Evolutionary conservation across 2,888 invertebrate species (phyloP), one percentile per base, ranked within the genome.

Genomic region (Eurois occulta): DNA sequence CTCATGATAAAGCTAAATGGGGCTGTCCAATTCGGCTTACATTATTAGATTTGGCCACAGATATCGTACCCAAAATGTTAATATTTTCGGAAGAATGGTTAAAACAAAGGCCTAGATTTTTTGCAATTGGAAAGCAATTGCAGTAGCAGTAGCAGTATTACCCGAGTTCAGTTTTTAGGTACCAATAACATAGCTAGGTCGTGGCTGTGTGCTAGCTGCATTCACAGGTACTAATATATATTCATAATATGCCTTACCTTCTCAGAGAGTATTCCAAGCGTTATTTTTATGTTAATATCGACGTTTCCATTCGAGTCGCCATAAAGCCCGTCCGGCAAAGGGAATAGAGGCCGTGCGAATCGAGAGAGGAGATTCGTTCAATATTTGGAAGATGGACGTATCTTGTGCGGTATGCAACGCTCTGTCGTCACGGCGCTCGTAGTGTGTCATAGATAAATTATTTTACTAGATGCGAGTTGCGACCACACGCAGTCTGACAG

Each of bases 401-500:
- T 75, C 68, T 83, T 78, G 64, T 81, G 64, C 62, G 68, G 78
- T 81, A 83, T 85, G 81, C 82, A 87, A 65, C 68, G 82, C 69
- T 74, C 75, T 62, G 75, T 66, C 73, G 70, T 71, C 75, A 73
- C 58, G 55, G 48, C 66, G 69, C 71, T 81, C 65, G 66, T 60
- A 66, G 46, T 75, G 46, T 75, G 84, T 72, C 80, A 82, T 86
- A 86, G 81, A 85, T 84, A 81, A 75, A 78, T 84, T 87, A 80
- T 83, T 85, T 85, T 87, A 82, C 78, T 85, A 78, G 73, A 80
- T 70, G 78, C 87, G 88, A 88, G 73, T 79, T 75, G 78, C 86
- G 89, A 89, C 89, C 91, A 90, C 90, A 91, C 90, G 87, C 88
- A 86, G 75, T 73, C 85, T 77, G 80, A 72, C 83, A 77, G 87